These are phyloP conservation scores for Heliconius himera DNA, from an alignment of 1,140 invertebrate species.

Conservation along the genomic window DNA sequence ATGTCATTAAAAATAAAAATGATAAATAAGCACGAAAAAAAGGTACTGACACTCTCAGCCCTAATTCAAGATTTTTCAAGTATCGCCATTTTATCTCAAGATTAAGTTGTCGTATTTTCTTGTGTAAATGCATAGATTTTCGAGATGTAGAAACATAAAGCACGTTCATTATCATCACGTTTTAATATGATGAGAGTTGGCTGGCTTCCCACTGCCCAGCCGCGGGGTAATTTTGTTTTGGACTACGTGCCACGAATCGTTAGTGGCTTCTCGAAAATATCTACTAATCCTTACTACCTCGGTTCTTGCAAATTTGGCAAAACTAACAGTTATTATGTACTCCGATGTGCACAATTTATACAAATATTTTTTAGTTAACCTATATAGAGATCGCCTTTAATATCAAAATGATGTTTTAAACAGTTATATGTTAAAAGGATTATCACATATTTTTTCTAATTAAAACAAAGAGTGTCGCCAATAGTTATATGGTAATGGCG, in stretches of 20 bases:
- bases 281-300: slow-evolving; percentile 52
- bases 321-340: slow-evolving; percentile 17
- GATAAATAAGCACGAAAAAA: not conserved
- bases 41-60: not conserved
- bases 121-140: slow-evolving; percentile 22
- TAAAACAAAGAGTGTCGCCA: too few species aligned
- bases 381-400: too few species aligned
- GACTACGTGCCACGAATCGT: slow-evolving; percentile 66
- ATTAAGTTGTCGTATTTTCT: slow-evolving; percentile 20
- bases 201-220: slow-evolving; percentile 60
- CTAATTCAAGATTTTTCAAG: not conserved
- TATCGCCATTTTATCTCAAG: slow-evolving; percentile 1
- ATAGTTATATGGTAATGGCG: too few species aligned
- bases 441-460: too few species aligned
- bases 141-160: slow-evolving; percentile 31
- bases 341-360: not conserved
- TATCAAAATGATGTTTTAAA: too few species aligned
- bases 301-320: slow-evolving; percentile 40
- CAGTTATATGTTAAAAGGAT: too few species aligned
- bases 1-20: not conserved
- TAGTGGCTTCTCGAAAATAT: slow-evolving; percentile 54
- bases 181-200: slow-evolving; percentile 75
- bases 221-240: slow-evolving; percentile 68
- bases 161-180: slow-evolving; percentile 67
- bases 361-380: not conserved